phyloP scores from a whole-genome alignment of 2,113 vertebrate species.

The Sciurus niger region DNA sequence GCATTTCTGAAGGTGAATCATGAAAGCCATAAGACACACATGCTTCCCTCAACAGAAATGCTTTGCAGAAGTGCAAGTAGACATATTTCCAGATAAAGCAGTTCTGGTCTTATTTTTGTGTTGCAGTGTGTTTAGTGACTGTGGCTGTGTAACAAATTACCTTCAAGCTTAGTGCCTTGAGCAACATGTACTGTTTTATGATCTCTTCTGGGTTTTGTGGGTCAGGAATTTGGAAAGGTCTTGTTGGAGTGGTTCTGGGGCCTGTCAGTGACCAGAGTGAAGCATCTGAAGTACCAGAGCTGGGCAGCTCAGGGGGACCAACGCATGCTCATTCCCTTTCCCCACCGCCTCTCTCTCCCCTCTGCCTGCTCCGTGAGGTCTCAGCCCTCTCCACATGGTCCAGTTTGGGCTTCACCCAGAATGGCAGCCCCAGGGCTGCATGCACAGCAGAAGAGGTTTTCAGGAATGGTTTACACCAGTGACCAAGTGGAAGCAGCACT shows the following conservation, averaged over 20 bases:
- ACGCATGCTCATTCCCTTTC: fast-evolving
- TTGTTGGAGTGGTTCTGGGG: neutral
- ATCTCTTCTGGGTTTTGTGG: neutral
- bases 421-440: neutral
- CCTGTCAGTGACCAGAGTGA: neutral
- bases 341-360: neutral
- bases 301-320: neutral
- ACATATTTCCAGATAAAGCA: constrained; percentile 32
- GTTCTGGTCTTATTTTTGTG: neutral
- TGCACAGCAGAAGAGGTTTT: no score
- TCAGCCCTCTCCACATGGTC: neutral
- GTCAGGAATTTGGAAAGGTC: neutral
- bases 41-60: constrained; percentile 30
- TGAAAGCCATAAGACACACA: constrained; percentile 44
- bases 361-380: no score
- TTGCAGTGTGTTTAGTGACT: neutral
- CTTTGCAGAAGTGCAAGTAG: neutral
- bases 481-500: neutral
- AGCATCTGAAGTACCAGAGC: neutral
- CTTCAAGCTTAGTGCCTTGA: neutral
- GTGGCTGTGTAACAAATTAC: neutral
- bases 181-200: neutral
- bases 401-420: neutral
- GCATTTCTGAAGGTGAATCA: constrained; percentile 61
- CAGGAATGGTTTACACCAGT: neutral